These are phyloP conservation scores for Nixonia krombeini DNA, from an alignment of 1,140 invertebrate genomes.

Conservation along the genomic window DNA sequence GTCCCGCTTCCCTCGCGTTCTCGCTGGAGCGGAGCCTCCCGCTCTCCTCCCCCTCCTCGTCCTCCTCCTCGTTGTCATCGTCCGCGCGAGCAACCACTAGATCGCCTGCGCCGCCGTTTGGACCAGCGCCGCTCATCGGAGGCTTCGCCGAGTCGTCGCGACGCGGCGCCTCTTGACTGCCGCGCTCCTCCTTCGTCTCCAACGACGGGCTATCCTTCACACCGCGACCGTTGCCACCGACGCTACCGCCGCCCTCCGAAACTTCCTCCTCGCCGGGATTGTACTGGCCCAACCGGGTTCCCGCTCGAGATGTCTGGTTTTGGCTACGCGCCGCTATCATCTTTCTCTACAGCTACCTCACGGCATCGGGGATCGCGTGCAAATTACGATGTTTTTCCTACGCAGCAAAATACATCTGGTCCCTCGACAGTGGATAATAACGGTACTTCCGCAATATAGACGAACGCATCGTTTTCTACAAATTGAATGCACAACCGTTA, in stretches of 20 bases:
- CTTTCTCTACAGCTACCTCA: conserved; percentile 9
- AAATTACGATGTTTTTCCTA: too few relatives aligned
- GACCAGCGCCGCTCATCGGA: conserved; percentile 25
- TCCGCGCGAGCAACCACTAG: conserved; percentile 37
- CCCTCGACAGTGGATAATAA: neutral
- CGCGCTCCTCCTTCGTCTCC: conserved; percentile 54
- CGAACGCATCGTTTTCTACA: too few relatives aligned
- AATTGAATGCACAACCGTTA: too few relatives aligned
- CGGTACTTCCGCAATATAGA: too few relatives aligned
- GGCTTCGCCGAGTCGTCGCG: conserved; percentile 55
- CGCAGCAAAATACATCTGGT: too few relatives aligned
- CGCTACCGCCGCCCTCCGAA: conserved; percentile 18
- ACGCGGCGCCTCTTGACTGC: conserved; percentile 66
- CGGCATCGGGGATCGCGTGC: neutral
- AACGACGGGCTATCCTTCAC: conserved; percentile 7
- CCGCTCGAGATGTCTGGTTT: conserved; percentile 51
- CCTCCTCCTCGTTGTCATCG: conserved; percentile 44
- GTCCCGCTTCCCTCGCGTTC: conserved; percentile 41
- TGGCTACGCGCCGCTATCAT: conserved; percentile 61
- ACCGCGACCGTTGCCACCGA: conserved; percentile 21
- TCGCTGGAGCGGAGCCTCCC: conserved; percentile 37
- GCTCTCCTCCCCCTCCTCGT: conserved; percentile 47
- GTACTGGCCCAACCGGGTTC: conserved; percentile 53
- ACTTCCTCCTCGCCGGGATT: conserved; percentile 48
- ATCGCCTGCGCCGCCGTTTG: conserved; percentile 41